These are phyloP conservation scores for Engraulis encrasicolus DNA, from an alignment of 2,113 vertebrate genomes.

Conservation along the genomic window DNA sequence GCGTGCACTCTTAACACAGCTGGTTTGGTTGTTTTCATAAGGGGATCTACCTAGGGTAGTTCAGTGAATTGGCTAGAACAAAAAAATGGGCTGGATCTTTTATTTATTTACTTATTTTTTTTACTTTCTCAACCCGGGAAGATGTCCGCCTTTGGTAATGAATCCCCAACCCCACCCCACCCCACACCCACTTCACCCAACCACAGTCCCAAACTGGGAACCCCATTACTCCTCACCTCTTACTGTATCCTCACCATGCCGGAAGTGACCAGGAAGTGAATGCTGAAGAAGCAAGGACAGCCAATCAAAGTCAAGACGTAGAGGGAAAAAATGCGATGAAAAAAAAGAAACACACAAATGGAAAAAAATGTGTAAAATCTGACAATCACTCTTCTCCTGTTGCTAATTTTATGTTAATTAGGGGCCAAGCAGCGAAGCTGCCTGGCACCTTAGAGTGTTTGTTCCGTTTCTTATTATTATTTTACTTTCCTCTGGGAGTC, in stretches of 20 bases:
- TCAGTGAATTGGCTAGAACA: too few relatives aligned
- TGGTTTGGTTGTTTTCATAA: too few relatives aligned
- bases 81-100: too few relatives aligned
- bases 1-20: too few relatives aligned
- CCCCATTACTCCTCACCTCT: background rate
- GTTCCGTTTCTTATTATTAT: too few relatives aligned
- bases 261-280: conserved; percentile 40
- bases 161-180: background rate
- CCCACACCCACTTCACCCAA: background rate
- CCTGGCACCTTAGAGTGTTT: too few relatives aligned
- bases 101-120: too few relatives aligned
- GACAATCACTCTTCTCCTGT: conserved; percentile 92
- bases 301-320: conserved; percentile 78
- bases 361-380: conserved; percentile 88
- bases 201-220: background rate
- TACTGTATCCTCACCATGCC: background rate
- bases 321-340: conserved; percentile 68
- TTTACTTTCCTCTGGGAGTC: too few relatives aligned
- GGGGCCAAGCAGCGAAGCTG: too few relatives aligned
- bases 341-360: conserved; percentile 43
- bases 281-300: conserved; percentile 64
- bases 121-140: too few relatives aligned
- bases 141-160: too few relatives aligned
- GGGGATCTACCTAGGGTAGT: too few relatives aligned
- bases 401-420: conserved; percentile 38